Base-by-base conservation (phyloP, 2,888 invertebrate genomes). In the Mythimna lalbum region DNA sequence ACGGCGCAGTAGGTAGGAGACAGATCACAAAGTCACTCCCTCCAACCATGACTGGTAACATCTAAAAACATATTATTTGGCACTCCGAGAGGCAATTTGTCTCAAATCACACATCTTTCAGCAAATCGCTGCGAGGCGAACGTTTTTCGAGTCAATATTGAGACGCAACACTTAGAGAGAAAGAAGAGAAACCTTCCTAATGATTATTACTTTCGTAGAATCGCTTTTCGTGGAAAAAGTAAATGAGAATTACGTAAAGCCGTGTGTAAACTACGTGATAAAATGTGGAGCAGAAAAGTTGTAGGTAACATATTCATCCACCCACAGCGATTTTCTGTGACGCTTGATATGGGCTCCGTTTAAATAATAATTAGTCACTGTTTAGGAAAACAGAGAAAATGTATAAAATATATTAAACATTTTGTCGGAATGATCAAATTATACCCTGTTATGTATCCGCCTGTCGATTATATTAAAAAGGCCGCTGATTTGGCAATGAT, bases 91-190 rank as follows among this genome's bases (percentile, higher is more conserved):
- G 47, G 47, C 63, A 73, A 73, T 74, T 21, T 39, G 7, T 57
- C n/a, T 49, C 23, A 49, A 67, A 73, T 73, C 74, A 55, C 62
- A 78, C 53, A 63, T 73, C 43, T 59, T 62, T 55, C 57, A 64
- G 21, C 19, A 47, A 75, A 63, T 52, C 36, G 12, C 61, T 53
- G 21, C 53, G 53, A 49, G 9, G 27, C 33, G 19, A 79, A 63
- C 50, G 61, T 23, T 47, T 60, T 36, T 49, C n/a, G 47, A 49
- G 47, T 17, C 43, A 59, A 50, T 55, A 68, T 63, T 27, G 65
- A 55, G 50, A 53, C 52, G 67, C 52, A 31, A 61, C 39, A 31
- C 47, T 57, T 39, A 39, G 23, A 52, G 56, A 49, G 27, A 27
- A 53, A 33, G n/a, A 36, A 43, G 39, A 65, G 63, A 64, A 55